Evolutionary conservation across 1,140 invertebrate species (phyloP).

Genomic region (Zaprionus kolodkinae): DNA sequence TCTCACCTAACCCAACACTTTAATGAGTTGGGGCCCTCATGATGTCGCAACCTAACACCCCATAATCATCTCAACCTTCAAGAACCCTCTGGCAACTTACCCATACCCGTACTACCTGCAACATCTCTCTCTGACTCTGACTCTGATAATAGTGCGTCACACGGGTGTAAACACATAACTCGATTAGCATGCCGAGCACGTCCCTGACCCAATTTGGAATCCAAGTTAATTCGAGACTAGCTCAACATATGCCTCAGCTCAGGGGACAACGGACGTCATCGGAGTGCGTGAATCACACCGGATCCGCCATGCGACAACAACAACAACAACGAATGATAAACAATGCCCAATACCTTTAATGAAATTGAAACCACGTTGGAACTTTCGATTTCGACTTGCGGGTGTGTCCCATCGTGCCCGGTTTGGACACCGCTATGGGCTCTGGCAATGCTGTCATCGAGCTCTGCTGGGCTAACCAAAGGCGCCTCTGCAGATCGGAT

Average conservation of each 20-base stretch:
- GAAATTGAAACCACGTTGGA: conserved; percentile 72
- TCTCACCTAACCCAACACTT: not conserved
- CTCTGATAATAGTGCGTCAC: conserved; percentile 55
- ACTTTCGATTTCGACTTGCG: conserved; percentile 76
- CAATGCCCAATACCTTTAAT: conserved; percentile 52
- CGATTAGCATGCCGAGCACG: conserved; percentile 77
- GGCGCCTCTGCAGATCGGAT: conserved; percentile 36
- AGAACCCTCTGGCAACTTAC: conserved; percentile 17
- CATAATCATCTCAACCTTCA: conserved; percentile 26
- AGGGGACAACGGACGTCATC: conserved; percentile 42
- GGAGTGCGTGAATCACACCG: conserved; percentile 64
- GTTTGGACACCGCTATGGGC: conserved; percentile 13
- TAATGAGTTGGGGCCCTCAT: not conserved
- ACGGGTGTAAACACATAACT: conserved; percentile 45
- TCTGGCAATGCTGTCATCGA: conserved; percentile 57
- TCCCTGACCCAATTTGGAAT: conserved; percentile 75
- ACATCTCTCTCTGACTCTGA: conserved; percentile 16
- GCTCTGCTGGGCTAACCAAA: conserved; percentile 46
- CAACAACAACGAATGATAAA: conserved; percentile 29
- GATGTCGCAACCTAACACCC: not conserved
- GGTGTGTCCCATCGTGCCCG: conserved; percentile 35
- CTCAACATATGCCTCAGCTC: conserved; percentile 27
- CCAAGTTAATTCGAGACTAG: conserved; percentile 47
- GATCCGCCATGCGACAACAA: conserved; percentile 50
- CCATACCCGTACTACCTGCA: conserved; percentile 26